Evolutionary conservation across 2,888 invertebrate genomes (phyloP).

Genomic region (Nymphalis polychloros): DNA sequence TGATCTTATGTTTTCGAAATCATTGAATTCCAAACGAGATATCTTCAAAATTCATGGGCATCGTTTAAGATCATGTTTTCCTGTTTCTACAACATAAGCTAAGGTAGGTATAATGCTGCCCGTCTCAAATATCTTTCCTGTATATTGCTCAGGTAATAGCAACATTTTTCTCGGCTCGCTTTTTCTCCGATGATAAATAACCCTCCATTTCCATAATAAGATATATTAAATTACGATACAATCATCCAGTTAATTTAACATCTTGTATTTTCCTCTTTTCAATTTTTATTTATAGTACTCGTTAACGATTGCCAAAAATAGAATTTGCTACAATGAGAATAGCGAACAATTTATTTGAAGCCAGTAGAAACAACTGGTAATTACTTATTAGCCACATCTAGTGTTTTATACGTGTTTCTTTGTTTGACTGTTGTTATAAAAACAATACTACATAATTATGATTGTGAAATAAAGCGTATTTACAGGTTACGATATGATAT

Average conservation of each 20-base stretch:
- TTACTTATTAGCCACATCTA: no score
- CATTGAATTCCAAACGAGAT: no score
- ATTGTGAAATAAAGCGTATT: no score
- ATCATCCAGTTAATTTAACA: slow-evolving; percentile 4
- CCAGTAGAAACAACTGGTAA: no score
- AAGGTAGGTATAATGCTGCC: neutral
- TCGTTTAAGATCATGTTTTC: no score
- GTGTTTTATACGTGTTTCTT: no score
- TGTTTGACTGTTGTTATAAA: no score
- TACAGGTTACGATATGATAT: no score
- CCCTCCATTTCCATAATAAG: slow-evolving; percentile 4
- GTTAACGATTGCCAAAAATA: neutral
- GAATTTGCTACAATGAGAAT: neutral
- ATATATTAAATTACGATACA: slow-evolving; percentile 3
- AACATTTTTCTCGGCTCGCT: neutral
- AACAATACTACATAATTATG: no score
- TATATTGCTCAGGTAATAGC: slow-evolving; percentile 11
- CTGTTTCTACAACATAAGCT: no score
- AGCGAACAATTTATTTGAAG: neutral
- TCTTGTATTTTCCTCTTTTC: neutral
- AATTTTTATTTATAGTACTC: neutral
- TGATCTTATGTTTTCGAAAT: no score
- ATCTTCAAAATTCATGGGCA: no score
- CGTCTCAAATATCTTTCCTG: neutral
- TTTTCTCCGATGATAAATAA: slow-evolving; percentile 5